Evolutionary conservation across 2,797 vertebrate species (phyloP), one percentile per base, ranked within the genome.

Genomic region (Lepilemur septentrionalis): DNA sequence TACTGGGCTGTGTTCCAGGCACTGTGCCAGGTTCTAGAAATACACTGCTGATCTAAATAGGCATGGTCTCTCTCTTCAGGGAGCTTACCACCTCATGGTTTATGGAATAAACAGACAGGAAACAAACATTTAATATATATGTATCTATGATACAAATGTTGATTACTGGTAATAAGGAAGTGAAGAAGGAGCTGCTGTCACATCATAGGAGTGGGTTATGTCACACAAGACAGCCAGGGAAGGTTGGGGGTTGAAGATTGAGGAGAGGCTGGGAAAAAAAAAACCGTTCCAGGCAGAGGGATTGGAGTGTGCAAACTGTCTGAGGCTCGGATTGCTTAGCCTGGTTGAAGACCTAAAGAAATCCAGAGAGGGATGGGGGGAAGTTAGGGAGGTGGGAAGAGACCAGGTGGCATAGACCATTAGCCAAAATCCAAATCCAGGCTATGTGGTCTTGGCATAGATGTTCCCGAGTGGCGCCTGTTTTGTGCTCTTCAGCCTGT

Each of bases 371-470:
- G 28, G 15, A 2, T 13, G 4, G 7, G 15, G 14, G 43, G 20
- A 50, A 9, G 41, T 43, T 9, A 4, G 23, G 9, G 23, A 5
- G 5, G 28, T 38, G 25, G 25, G 20, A 78, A 8, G 69, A 41
- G 23, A 9, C 28, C 20, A 5, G 28, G 3, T 46, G 75, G 35
- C 57, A 48, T 1, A 5, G 9, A 35, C 15, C 7, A 1, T 15
- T 50, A 78, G 41, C n/a, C 0, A 63, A 17, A 25, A 43, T 41
- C 86, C 55, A 55, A 32, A 43, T 57, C 70, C 7, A 46, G 20
- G 11, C 48, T 14, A 0, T 2, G 6, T 0, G 8, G 7, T 57
- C 38, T 80, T 55, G 65, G 38, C 14, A 0, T 9, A 3, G 23
- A 52, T 13, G 22, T 15, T 41, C 32, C 61, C 2, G 18, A 15